Evolutionary conservation across 2,888 invertebrate genomes (phyloP), one percentile per base, ranked within the genome.

Genomic region (Melieria omissa): DNA sequence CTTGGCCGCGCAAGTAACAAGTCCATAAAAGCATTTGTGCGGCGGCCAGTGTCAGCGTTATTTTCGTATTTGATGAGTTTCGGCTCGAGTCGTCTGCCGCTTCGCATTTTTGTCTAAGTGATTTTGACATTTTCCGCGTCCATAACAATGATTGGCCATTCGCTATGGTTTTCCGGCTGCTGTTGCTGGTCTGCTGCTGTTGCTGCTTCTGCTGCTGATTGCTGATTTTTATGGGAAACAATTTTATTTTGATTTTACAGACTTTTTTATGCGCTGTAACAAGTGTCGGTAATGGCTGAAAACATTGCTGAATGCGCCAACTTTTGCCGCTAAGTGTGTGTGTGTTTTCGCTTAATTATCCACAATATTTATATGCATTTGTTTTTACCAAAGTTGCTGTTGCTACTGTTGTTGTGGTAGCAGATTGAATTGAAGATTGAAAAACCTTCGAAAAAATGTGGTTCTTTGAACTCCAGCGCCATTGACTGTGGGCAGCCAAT

Each of bases 291-390:
- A 57, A 63, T 65, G 41, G 14, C 6, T 4, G 60, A 49, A 49
- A 12, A 8, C 61, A 46, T 65, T 64, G 16, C 54, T 54, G 57
- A 61, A 49, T 67, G 45, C 44, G 44, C 73, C 74, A 76, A 78
- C 77, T 77, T 77, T 76, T 77, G 74, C 29, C 29, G 29, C 29
- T 29, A 29, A 29, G 29, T 29, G 29, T 29, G 29, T 29, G 29
- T 29, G 3, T 29, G 29, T 29, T 29, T 29, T 29, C 29, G 29
- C 29, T 29, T 29, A 29, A 29, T 29, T 29, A 29, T 29, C 29
- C 29, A 29, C 29, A 29, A 29, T 29, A 29, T 29, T 29, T 29
- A 29, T 29, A 29, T 29, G 29, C 1, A 29, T 29, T 29, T 29
- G 29, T 29, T 29, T 29, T 29, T 29, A 29, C 29, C 29, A 29